Evolutionary conservation across 2,888 invertebrate genomes (phyloP).

Genomic region (Zygogramma bicolorata): DNA sequence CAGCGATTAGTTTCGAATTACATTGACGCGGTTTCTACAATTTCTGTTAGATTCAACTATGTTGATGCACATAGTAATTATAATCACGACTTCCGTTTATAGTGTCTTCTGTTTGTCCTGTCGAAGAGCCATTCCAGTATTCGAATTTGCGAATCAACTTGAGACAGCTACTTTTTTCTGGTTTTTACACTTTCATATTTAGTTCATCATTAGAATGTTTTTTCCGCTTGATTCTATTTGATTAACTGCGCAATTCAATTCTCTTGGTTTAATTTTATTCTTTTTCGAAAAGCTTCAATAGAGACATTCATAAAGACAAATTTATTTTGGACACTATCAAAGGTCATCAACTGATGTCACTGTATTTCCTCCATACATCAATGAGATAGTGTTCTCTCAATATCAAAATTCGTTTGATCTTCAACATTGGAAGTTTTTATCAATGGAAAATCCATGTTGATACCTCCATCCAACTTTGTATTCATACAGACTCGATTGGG

Average conservation of each 20-base stretch:
- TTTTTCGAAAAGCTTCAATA: too few relatives aligned
- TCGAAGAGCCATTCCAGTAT: background rate
- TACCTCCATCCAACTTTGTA: too few relatives aligned
- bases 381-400: background rate
- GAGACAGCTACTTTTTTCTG: background rate
- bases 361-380: too few relatives aligned
- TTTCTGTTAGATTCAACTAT: background rate
- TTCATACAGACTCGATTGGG: background rate
- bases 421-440: background rate
- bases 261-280: too few relatives aligned
- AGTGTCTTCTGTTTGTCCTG: background rate
- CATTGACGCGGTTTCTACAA: background rate
- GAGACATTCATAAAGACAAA: too few relatives aligned
- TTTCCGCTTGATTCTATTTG: too few relatives aligned
- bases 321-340: too few relatives aligned
- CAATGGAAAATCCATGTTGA: background rate
- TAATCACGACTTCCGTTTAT: conserved; percentile 10
- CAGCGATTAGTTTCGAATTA: background rate
- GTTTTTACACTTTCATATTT: background rate
- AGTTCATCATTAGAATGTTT: too few relatives aligned
- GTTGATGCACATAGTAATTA: conserved; percentile 9
- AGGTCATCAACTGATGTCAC: too few relatives aligned
- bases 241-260: too few relatives aligned
- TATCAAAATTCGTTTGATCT: background rate
- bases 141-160: background rate